Base-by-base conservation (phyloP, 2,888 invertebrate species). In the Xiphydria camelus region DNA sequence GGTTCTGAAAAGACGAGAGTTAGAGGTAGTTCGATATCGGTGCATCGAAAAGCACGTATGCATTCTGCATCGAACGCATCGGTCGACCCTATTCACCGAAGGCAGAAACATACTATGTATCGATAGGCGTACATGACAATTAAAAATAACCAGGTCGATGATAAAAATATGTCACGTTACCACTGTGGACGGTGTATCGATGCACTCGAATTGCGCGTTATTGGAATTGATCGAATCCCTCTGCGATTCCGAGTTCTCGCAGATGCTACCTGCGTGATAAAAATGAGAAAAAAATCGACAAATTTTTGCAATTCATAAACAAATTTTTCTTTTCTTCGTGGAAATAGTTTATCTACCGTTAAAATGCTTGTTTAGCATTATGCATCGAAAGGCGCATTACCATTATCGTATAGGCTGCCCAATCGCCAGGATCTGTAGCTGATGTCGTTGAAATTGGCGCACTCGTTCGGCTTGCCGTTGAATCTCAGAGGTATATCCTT, bases 371-470 rank as follows among this genome's bases (percentile, higher is more conserved):
- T n/a, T n/a, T n/a, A n/a, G n/a, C n/a, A n/a, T n/a, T n/a, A n/a
- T n/a, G n/a, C n/a, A n/a, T n/a, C n/a, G n/a, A n/a, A n/a, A n/a
- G n/a, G n/a, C n/a, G n/a, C n/a, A 18, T 55, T 62, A 31, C 66
- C 64, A 46, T 66, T 62, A 39, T 73, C 71, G 45, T 75, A 75
- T n/a, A 75, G 59, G 48, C 75, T 75, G 6, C 71, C 73, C 22
- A 72, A 47, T 51, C 75, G 62, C 75, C 75, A 75, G 15, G 75
- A 74, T 49, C 73, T 64, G 49, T 75, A 75, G 52, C 72, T 74
- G 22, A 74, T 64, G 33, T 74, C 73, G 33, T 62, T 67, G 37
- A 70, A 56, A 49, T 70, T 73, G 5, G 64, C 47, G 49, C 66
- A 69, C 10, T 70, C 69, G 42, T 66, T 69, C 1, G 47, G 31